Conservation (phyloP, 2,113 vertebrate species). For the Ranitomeya variabilis region DNA sequence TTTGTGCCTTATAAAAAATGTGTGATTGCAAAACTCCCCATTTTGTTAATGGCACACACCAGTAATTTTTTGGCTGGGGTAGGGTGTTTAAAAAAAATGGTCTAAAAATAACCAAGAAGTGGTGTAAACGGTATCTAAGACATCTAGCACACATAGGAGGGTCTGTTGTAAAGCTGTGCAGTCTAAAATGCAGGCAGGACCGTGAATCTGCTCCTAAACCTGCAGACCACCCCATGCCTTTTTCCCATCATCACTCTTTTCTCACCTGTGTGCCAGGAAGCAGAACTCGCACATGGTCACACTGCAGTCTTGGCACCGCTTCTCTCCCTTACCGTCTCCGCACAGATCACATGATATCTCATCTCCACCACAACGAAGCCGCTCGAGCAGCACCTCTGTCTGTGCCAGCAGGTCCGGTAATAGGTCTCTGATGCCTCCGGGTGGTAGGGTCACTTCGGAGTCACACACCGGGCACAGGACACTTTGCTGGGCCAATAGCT, state of each 20-base stretch:
- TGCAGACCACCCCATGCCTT: not conserved
- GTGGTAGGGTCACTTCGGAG: slow-evolving; percentile 81
- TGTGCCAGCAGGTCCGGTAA: slow-evolving; percentile 82
- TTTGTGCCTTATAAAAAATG: no score
- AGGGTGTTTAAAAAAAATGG: no score
- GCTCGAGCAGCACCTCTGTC: slow-evolving; percentile 80
- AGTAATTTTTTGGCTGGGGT: no score
- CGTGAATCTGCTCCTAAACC: no score
- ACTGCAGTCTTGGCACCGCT: slow-evolving; percentile 85
- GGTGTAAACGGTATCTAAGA: no score
- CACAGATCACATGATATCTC: slow-evolving; percentile 84
- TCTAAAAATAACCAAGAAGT: no score
- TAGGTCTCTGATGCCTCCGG: slow-evolving; percentile 76
- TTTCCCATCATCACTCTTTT: not conserved
- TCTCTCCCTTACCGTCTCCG: slow-evolving; percentile 77
- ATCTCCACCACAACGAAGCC: slow-evolving; percentile 68
- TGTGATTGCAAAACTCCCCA: no score
- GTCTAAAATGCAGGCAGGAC: no score
- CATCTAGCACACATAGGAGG: no score
- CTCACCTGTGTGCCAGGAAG: slow-evolving; percentile 90
- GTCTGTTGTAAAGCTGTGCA: no score
- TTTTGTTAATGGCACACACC: no score
- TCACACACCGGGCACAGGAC: slow-evolving; percentile 87
- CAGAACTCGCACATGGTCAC: slow-evolving; percentile 88
- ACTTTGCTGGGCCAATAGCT: slow-evolving; percentile 61